Conservation (phyloP, 2,113 vertebrate species). For the Petrocephalus microphthalmus region DNA sequence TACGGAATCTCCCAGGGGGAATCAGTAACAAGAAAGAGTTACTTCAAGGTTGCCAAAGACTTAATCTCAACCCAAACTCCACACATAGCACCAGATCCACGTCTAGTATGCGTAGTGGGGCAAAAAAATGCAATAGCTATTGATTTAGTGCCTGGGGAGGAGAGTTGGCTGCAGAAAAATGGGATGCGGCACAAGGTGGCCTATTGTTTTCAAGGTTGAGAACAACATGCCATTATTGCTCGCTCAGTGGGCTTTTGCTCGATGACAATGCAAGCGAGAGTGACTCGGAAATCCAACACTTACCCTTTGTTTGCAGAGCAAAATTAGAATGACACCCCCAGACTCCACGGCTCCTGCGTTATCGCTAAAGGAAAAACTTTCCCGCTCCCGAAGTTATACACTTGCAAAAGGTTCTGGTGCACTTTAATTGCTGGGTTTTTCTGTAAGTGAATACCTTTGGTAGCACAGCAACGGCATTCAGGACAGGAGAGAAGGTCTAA, state of each 20-base stretch:
- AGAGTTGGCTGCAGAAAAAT: constrained; percentile 38
- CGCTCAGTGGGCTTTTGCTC: constrained; percentile 23
- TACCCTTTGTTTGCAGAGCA: constrained; percentile 62
- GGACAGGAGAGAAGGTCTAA: neutral
- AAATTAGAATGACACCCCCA: constrained; percentile 55
- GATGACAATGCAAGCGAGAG: constrained; percentile 51
- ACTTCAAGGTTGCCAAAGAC: constrained; percentile 63
- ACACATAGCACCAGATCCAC: constrained; percentile 34
- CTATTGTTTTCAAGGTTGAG: constrained; percentile 28
- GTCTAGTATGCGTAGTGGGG: neutral
- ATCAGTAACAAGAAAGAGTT: constrained; percentile 65
- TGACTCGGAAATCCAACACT: constrained; percentile 60
- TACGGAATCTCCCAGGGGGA: constrained; percentile 61
- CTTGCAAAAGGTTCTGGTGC: constrained; percentile 1
- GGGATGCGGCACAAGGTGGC: constrained; percentile 46
- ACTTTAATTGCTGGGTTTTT: constrained; percentile 25
- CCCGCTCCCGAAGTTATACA: neutral
- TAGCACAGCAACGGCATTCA: constrained; percentile 2
- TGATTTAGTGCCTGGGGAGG: constrained; percentile 21
- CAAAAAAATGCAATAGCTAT: constrained; percentile 11
- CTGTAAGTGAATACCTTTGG: constrained; percentile 42
- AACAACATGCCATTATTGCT: constrained; percentile 30
- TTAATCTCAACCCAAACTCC: constrained; percentile 60
- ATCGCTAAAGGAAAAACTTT: constrained; percentile 60
- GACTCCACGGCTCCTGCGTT: constrained; percentile 65